Evolutionary conservation across 1,140 invertebrate species (phyloP).

Genomic region (Tetramorium parvispinum): DNA sequence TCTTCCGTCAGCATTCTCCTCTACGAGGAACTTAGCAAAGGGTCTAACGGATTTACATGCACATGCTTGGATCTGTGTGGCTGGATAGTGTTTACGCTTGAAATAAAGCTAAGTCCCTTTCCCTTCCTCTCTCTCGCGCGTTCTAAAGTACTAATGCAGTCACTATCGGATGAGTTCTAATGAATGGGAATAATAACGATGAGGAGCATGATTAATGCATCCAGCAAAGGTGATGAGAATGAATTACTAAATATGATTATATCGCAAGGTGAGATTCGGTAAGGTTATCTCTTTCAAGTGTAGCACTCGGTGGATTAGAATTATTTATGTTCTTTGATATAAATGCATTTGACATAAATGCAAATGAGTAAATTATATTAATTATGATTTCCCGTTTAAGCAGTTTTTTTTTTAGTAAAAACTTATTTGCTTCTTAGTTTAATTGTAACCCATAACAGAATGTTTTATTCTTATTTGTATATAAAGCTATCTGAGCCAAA

Average conservation of each 20-base stretch:
- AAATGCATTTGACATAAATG: background rate
- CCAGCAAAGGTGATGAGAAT: background rate
- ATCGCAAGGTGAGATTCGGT: background rate
- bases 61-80: slow-evolving; percentile 18
- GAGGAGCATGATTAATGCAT: background rate
- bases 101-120: slow-evolving; percentile 20
- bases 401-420: background rate
- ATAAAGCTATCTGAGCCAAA: no score
- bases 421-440: background rate
- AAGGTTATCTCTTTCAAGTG: background rate
- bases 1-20: slow-evolving; percentile 41
- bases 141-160: slow-evolving; percentile 26
- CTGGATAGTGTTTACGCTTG: slow-evolving; percentile 45
- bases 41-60: slow-evolving; percentile 28
- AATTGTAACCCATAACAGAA: background rate
- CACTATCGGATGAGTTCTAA: background rate
- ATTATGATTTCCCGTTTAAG: background rate
- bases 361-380: background rate
- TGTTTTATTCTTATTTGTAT: background rate
- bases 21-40: slow-evolving; percentile 31
- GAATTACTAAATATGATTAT: background rate
- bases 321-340: background rate
- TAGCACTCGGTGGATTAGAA: background rate
- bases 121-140: background rate
- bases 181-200: slow-evolving; percentile 22